Evolutionary conservation across 2,113 vertebrate species (phyloP).

Genomic region (Coreoperca whiteheadi): DNA sequence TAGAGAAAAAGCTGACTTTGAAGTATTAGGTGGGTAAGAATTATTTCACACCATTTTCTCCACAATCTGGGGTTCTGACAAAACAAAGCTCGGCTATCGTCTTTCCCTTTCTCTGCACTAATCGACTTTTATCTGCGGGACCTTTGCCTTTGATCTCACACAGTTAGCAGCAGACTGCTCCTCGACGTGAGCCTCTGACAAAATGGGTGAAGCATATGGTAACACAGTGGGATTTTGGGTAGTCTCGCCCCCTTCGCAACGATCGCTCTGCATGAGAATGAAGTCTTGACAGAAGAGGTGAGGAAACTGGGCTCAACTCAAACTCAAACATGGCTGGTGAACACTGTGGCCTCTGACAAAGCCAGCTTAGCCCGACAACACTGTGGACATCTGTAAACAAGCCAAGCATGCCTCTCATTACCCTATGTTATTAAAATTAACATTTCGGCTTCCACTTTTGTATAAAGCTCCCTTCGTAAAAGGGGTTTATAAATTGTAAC

Average conservation of each 20-base stretch:
- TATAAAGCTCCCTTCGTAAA: neutral
- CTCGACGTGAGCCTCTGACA: conserved; percentile 51
- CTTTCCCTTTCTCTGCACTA: conserved; percentile 21
- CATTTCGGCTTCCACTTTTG: too few species aligned
- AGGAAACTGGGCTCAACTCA: conserved; percentile 9
- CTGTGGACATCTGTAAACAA: conserved; percentile 33
- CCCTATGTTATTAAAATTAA: neutral
- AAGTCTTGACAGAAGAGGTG: conserved; percentile 44
- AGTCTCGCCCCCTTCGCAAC: conserved; percentile 54
- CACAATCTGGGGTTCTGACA: conserved; percentile 23
- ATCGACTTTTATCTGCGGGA: conserved; percentile 51
- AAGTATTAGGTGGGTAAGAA: neutral
- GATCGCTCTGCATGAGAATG: conserved; percentile 37
- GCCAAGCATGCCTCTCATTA: neutral
- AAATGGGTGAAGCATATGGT: conserved; percentile 65
- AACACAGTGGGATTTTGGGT: conserved; percentile 67
- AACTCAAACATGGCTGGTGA: conserved; percentile 2
- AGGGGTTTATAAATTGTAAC: neutral
- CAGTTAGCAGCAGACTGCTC: conserved; percentile 59
- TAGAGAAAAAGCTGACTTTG: conserved; percentile 14
- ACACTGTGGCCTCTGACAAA: conserved; percentile 2
- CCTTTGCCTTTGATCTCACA: conserved; percentile 62
- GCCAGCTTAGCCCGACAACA: neutral
- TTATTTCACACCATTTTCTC: conserved; percentile 13
- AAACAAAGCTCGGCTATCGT: conserved; percentile 25